Conservation (phyloP, 2,113 vertebrate genomes). For the Elachura formosa region DNA sequence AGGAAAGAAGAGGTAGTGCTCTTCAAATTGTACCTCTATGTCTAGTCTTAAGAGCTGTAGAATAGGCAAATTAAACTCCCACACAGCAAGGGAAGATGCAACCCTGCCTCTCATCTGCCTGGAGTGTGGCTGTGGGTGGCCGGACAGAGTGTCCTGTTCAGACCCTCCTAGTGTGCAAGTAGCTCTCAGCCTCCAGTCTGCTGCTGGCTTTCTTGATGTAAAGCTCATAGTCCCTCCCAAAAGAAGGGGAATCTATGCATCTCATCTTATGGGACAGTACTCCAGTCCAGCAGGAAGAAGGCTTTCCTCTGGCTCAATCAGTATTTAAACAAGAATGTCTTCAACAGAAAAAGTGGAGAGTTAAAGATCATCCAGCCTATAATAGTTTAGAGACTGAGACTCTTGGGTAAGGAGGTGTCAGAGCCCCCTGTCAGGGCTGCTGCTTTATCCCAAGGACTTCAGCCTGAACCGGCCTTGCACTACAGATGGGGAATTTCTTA, state of each 20-base stretch:
- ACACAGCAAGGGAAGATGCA: neutral
- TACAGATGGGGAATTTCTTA: neutral
- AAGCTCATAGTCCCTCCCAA: neutral
- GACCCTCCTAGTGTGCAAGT: neutral
- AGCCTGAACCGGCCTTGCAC: neutral
- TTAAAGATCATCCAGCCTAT: neutral
- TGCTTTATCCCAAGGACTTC: neutral
- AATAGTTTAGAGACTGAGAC: neutral
- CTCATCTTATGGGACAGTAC: neutral
- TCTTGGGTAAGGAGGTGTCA: fast-evolving
- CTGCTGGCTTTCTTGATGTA: neutral
- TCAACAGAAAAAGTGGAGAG: neutral
- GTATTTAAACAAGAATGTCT: neutral
- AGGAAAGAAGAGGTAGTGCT: neutral
- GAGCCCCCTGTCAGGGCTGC: neutral
- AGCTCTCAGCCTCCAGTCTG: neutral
- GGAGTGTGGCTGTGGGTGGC: neutral
- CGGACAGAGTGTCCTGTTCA: neutral
- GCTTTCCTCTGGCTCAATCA: neutral
- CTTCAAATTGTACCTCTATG: neutral
- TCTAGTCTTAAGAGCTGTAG: neutral
- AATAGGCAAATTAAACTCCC: neutral
- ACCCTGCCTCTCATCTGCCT: neutral
- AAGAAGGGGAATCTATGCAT: neutral
- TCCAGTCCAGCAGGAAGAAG: neutral